Base-by-base conservation (phyloP, 2,888 invertebrate species). In the Eupithecia subfuscata region DNA sequence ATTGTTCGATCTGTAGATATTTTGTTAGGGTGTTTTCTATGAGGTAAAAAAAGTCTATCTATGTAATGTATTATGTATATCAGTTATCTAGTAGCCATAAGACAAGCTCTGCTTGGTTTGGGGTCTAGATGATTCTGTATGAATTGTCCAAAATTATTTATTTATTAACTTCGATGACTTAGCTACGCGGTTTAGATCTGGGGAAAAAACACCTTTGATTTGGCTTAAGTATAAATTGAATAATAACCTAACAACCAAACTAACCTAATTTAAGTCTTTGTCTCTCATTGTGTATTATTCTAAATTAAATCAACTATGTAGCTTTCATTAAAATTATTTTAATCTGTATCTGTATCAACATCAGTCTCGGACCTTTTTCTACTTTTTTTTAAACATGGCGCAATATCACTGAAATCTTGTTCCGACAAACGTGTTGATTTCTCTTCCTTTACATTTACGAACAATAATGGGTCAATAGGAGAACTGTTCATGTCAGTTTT, bases 271-370 rank as follows among this genome's bases (percentile, higher is more conserved):
- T 22, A 12, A 60, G 60, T 60, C 60, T 60, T 60, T 60, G 12
- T 60, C 60, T 60, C 60, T 52, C 52, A 56, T 56, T 56, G 52
- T 56, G n/a, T 56, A 56, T n/a, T 22, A 22, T 22, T 56, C 22
- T 56, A 56, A 22, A 56, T 56, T 22, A 11, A 56, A 56, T 56
- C n/a, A n/a, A 56, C n/a, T n/a, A 52, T 52, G 1, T 52, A 52
- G 11, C 52, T 56, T 56, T 22, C 22, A 22, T 56, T 56, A 56
- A 25, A 60, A 60, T 12, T 60, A 60, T 25, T 60, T 56, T 60
- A 60, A 60, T 60, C 60, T 25, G 25, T 25, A 60, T 60, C 60
- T 25, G 12, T 25, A 14, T 60, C 60, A 60, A 25, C 25, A 60
- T 60, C 25, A 25, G 25, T 14, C 22, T 60, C 60, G 25, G 60